Evolutionary conservation across 2,888 invertebrate genomes (phyloP).

Genomic region (Amphimallon solstitiale): DNA sequence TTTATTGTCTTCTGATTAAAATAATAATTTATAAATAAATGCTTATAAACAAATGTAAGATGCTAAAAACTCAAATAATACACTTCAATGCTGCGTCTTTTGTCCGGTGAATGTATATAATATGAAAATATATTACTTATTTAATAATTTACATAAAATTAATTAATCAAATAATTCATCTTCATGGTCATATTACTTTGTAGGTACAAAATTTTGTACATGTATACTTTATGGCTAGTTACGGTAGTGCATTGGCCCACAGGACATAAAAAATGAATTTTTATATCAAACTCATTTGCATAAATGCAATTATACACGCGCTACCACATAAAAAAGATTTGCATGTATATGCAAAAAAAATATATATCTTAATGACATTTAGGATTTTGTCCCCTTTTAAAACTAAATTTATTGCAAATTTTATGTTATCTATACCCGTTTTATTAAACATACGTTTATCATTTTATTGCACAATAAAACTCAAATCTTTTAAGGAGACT

Average conservation of each 20-base stretch:
- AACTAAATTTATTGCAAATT: constrained; percentile 21
- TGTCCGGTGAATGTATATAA: background rate
- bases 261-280: no score
- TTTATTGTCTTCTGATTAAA: no score
- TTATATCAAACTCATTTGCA: constrained; percentile 3
- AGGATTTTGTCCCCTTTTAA: background rate
- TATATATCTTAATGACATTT: constrained; percentile 18
- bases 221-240: no score
- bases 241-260: no score
- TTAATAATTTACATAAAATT: constrained; percentile 17
- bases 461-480: constrained; percentile 21
- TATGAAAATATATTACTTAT: background rate
- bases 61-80: no score
- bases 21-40: no score
- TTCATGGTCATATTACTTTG: no score
- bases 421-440: constrained; percentile 20
- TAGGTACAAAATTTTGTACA: no score
- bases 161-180: constrained; percentile 3
- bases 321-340: constrained; percentile 2
- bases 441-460: constrained; percentile 22
- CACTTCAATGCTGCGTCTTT: no score
- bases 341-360: constrained; percentile 9
- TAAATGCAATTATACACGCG: constrained; percentile 13
- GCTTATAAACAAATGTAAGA: no score
- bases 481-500: constrained; percentile 4